Evolutionary conservation across 2,113 vertebrate genomes (phyloP).

Genomic region (Callocephalon fimbriatum): DNA sequence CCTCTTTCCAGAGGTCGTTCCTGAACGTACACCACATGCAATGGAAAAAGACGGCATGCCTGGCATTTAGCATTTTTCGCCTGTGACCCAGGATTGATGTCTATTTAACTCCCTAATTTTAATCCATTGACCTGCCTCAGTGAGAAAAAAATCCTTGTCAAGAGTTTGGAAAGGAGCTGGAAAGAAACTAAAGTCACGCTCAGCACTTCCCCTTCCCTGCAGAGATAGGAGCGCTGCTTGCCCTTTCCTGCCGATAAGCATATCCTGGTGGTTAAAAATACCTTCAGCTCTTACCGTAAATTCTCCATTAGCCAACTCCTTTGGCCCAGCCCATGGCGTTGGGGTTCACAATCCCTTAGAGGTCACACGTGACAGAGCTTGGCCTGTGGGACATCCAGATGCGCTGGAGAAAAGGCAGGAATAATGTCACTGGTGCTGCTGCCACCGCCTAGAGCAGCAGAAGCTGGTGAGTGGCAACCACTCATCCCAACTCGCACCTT

Average conservation of each 20-base stretch:
- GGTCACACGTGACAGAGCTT: neutral
- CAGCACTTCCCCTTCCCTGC: constrained; percentile 62
- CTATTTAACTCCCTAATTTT: neutral
- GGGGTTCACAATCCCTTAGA: neutral
- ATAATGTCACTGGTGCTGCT: neutral
- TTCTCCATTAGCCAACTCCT: constrained; percentile 22
- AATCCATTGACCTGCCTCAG: neutral
- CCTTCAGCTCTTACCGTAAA: constrained; percentile 57
- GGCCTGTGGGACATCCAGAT: accelerated
- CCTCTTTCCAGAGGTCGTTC: constrained; percentile 14
- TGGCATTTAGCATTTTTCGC: constrained; percentile 45
- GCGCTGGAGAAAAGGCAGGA: neutral
- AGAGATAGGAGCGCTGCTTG: constrained; percentile 57
- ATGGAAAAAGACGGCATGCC: constrained; percentile 37
- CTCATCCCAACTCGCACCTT: neutral
- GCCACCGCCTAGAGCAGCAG: neutral
- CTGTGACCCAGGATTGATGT: neutral
- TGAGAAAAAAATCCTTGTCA: neutral
- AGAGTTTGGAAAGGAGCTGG: constrained; percentile 30
- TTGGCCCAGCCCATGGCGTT: neutral
- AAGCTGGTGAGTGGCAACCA: neutral
- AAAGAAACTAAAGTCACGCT: constrained; percentile 51
- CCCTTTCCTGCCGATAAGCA: constrained; percentile 73
- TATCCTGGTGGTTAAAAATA: constrained; percentile 75
- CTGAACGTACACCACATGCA: constrained; percentile 5